Evolutionary conservation across 2,113 vertebrate species (phyloP), one percentile per base, ranked within the genome.

Genomic region (Chaetura pelagica): DNA sequence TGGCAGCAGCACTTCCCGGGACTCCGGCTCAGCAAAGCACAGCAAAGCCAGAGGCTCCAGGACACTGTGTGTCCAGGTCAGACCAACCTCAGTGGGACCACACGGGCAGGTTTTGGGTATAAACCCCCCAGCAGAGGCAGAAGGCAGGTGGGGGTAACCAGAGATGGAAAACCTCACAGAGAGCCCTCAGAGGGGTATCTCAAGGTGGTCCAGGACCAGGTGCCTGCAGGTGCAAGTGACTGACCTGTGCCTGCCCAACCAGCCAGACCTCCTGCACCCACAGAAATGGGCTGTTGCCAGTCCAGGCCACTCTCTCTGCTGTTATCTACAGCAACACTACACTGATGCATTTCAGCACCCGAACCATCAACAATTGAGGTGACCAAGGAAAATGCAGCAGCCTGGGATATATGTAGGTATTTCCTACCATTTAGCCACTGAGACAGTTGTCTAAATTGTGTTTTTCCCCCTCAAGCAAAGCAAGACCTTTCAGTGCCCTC

Each of bases 41-140:
- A 8, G 44, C 5, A 9, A 44, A 46, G 21, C 10, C 61, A 57
- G 12, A 48, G 13, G 55, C 68, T 57, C 38, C 71, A 2, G 12
- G 12, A 10, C 4, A 3, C 46, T 2, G 1, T 6, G 3, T 4
- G 52, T 2, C 19, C 1, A 14, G 26, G 22, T 22, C 57, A 44
- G n/a, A 49, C 7, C 78, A 71, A 42, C 12, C 15, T 51, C 90
- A 29, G 61, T 7, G 13, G 83, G 30, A 71, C 0, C 7, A 4
- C 0, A 7, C 0, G 2, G 69, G 40, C 27, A 44, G 44, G 0
- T 34, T 57, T 52, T 1, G 80, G 61, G 46, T 27, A 24, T 2
- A 40, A 67, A 63, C 6, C 20, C 40, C 49, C 20, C 62, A 13
- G 3, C 3, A 15, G 42, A 79, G 23, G 55, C 52, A 62, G 71